These are phyloP conservation scores for Dolichotis patagonum DNA, from an alignment of 2,113 vertebrate genomes.

Conservation along the genomic window DNA sequence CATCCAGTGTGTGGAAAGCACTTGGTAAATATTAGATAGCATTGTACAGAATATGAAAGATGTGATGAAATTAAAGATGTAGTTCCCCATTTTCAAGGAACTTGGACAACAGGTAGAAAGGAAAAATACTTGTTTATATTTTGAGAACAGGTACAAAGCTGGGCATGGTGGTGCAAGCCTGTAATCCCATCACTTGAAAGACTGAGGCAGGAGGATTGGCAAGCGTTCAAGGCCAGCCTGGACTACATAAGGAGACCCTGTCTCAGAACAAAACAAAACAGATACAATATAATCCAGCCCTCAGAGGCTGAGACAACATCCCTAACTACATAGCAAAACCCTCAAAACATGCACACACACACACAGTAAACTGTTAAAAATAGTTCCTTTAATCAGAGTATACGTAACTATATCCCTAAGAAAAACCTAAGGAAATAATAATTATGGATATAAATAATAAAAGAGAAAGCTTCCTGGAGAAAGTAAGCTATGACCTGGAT, in stretches of 20 bases:
- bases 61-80: neutral
- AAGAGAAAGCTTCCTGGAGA: conserved; percentile 16
- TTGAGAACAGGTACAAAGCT: neutral
- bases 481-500: neutral
- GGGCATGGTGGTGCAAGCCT: neutral
- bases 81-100: neutral
- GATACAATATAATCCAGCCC: neutral
- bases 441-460: neutral
- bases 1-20: neutral
- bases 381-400: neutral
- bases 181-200: neutral
- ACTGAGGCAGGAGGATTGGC: neutral
- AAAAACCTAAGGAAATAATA: conserved; percentile 3
- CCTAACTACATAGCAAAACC: neutral
- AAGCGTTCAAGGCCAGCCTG: neutral
- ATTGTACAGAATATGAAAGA: neutral
- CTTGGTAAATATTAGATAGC: neutral
- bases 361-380: neutral
- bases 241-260: neutral
- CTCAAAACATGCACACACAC: neutral
- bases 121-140: neutral
- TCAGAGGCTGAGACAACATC: neutral
- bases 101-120: neutral
- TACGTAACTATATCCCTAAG: neutral
- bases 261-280: neutral